Conservation (phyloP, 2,888 invertebrate genomes). For the Rhorus exstirpatorius region DNA sequence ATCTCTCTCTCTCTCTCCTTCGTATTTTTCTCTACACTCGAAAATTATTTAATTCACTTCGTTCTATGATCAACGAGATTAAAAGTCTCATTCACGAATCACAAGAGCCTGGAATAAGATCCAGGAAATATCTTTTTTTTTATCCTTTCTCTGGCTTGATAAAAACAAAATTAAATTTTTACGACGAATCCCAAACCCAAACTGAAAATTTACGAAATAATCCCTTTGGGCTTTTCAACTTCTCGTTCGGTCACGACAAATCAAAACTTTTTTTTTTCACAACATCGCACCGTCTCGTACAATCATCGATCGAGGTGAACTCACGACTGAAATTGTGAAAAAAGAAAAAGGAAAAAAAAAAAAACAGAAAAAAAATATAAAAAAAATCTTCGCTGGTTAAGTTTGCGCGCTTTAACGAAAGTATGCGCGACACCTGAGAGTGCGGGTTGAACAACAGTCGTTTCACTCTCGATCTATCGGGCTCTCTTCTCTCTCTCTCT, state of each 20-base stretch:
- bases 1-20: conserved; percentile 63
- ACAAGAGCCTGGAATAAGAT: too few relatives aligned
- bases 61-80: neutral
- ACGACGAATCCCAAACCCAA: too few relatives aligned
- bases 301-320: neutral
- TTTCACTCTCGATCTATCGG: conserved; percentile 28
- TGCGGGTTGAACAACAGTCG: conserved; percentile 19
- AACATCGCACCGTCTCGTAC: too few relatives aligned
- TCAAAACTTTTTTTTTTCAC: too few relatives aligned
- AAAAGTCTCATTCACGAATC: neutral
- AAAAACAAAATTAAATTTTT: too few relatives aligned
- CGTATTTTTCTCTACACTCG: conserved; percentile 5
- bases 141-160: too few relatives aligned
- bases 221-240: too few relatives aligned
- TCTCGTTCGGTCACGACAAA: too few relatives aligned
- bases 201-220: too few relatives aligned
- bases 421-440: conserved; percentile 13
- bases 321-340: neutral
- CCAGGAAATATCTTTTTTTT: too few relatives aligned
- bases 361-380: neutral
- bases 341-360: neutral
- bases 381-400: conserved; percentile 7
- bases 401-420: conserved; percentile 41
- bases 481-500: too few relatives aligned
- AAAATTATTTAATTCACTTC: neutral